A percentile compares a stretch with the other conserved stretches of the same genome.
These are phyloP conservation scores for Manduca sexta DNA, from an alignment of 1,140 invertebrate genomes.

Conservation along the genomic window DNA sequence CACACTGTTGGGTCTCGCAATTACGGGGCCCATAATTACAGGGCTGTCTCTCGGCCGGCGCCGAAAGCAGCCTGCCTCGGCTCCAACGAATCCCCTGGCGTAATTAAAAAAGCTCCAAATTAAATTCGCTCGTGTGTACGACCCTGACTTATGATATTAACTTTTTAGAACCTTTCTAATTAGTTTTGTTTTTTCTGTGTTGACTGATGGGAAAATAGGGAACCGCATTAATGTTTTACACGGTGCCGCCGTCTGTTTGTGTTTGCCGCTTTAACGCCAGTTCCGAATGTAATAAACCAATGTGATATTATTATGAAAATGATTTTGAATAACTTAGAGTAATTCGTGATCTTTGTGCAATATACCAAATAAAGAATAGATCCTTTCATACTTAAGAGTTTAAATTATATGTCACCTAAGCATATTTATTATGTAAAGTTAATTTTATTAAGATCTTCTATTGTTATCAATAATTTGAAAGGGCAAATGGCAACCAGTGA, in stretches of 20 bases:
- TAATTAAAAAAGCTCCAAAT: constrained; percentile 72
- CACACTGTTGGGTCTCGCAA: constrained; percentile 51
- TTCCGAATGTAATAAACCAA: not conserved
- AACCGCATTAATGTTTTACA: constrained; percentile 11
- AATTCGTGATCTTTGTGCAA: too few relatives aligned
- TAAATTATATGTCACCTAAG: too few relatives aligned
- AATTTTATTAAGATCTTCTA: too few relatives aligned
- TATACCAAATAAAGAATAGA: too few relatives aligned
- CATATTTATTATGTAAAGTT: too few relatives aligned
- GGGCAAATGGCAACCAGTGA: too few relatives aligned
- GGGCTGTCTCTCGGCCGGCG: constrained; percentile 59
- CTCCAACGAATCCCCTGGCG: constrained; percentile 44
- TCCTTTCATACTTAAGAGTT: too few relatives aligned
- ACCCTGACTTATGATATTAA: constrained; percentile 64
- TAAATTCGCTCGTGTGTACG: constrained; percentile 68
- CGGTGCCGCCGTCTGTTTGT: not conserved
- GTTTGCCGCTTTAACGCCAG: not conserved
- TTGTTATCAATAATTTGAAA: too few relatives aligned
- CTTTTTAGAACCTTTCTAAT: constrained; percentile 69
- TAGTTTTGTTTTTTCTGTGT: constrained; percentile 54
- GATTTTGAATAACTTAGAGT: too few relatives aligned
- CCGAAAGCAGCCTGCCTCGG: constrained; percentile 52
- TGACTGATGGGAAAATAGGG: constrained; percentile 33
- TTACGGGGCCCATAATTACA: constrained; percentile 67
- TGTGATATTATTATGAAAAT: too few relatives aligned